Evolutionary conservation across 2,888 invertebrate species (phyloP), one percentile per base, ranked within the genome.

Genomic region (Gisinianus flammeolus): DNA sequence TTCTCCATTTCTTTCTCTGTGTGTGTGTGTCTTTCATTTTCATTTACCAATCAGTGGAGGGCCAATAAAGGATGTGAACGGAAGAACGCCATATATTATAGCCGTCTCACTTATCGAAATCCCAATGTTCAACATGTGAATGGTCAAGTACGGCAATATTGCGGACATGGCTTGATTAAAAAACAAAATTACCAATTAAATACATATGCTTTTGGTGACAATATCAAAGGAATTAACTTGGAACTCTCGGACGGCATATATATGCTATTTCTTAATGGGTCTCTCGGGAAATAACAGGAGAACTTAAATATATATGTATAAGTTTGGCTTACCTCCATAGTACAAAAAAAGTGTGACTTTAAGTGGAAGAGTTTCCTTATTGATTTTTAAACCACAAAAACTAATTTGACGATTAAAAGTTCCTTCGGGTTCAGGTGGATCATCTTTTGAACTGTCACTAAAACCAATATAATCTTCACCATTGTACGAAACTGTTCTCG

Each of bases 111-210:
- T 92, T 83, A 95, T 92, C 12, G 93, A 93, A 79, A 96, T 89
- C 79, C 95, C 95, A 86, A 95, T 92, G 86, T 93, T 92, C 88
- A 93, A 94, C 95, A 96, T 95, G 88, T 95, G 95, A 83, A 96
- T 92, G 1, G 95, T 93, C 85, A 96, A 88, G 87, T 94, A 96
- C 0, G 96, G 95, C 78, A 95, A 88, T 73, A 96, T 89, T 8
- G 93, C 93, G 73, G 94, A 94, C 52, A 94, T 93, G 72, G 94
- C 95, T 92, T 87, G 81, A 52, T 44, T 8, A 52, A 70, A 52
- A 70, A 19, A 54, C 26, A 35, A 68, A 35, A 12, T 12, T 8
- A 35, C 5, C 35, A 35, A 35, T 8, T 12, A 35, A 35, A 35
- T 35, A 35, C 5, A 35, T 35, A 35, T 35, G n/a, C n/a, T n/a